Conservation (phyloP, 2,113 vertebrate species). For the Reinhardtius hippoglossoides region DNA sequence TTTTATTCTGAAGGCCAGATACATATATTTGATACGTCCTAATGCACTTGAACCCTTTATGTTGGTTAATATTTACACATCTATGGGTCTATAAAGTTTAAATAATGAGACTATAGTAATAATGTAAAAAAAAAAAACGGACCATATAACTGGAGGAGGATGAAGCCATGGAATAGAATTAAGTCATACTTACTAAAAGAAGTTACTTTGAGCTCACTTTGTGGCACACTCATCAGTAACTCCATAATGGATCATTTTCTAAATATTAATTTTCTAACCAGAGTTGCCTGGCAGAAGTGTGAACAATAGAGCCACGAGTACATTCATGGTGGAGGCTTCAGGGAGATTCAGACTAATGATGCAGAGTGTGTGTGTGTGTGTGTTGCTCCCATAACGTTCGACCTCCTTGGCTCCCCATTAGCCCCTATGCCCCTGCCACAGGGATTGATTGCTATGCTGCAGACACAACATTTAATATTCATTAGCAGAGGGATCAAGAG, state of each 20-base stretch:
- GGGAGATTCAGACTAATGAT: not conserved
- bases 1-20: no score
- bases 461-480: constrained; percentile 78
- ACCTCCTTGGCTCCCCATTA: constrained; percentile 47
- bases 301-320: not conserved
- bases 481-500: constrained; percentile 48
- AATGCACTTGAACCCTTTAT: no score
- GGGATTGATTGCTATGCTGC: constrained; percentile 66
- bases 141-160: not conserved
- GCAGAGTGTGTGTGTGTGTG: not conserved
- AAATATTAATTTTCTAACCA: not conserved
- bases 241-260: no score
- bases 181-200: no score
- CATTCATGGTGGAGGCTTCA: not conserved
- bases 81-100: no score
- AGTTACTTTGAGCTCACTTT: not conserved
- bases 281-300: not conserved
- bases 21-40: no score
- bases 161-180: not conserved
- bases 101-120: no score
- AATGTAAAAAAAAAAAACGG: no score
- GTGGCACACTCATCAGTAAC: no score
- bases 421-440: constrained; percentile 43
- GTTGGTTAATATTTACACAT: no score
- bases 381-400: constrained; percentile 11